Conservation (phyloP, 2,113 vertebrate genomes). For the Caranx ignobilis region DNA sequence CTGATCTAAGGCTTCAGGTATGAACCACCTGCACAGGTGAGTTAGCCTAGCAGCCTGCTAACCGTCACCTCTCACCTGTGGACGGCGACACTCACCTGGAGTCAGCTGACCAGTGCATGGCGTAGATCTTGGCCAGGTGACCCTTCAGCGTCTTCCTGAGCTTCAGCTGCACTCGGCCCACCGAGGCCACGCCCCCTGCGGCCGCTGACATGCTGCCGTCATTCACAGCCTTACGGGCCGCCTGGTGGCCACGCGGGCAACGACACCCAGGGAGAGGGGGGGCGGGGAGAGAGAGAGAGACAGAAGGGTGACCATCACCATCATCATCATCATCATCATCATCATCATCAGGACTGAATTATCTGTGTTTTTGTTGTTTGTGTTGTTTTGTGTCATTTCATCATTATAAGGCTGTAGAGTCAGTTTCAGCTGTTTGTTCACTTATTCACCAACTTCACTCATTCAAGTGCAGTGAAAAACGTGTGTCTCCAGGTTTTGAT, state of each 20-base stretch:
- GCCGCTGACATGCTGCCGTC: constrained; percentile 75
- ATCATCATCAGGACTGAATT: too few relatives aligned
- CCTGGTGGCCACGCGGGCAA: constrained; percentile 56
- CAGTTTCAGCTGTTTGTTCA: too few relatives aligned
- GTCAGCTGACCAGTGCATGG: constrained; percentile 86
- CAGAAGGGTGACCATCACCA: too few relatives aligned
- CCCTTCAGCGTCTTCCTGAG: constrained; percentile 85
- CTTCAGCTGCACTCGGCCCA: constrained; percentile 84
- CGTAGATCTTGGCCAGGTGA: constrained; percentile 88
- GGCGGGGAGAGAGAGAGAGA: not conserved
- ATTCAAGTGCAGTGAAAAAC: not conserved
- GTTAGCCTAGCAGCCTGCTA: too few relatives aligned
- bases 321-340: too few relatives aligned
- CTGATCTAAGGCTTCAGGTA: too few relatives aligned
- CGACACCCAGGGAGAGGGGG: not conserved
- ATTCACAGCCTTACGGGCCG: constrained; percentile 80
- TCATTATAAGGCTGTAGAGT: too few relatives aligned
- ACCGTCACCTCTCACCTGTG: too few relatives aligned
- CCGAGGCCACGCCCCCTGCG: constrained; percentile 60
- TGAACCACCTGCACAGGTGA: too few relatives aligned
- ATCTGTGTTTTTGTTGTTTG: too few relatives aligned
- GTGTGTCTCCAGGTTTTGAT: not conserved
- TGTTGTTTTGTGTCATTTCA: too few relatives aligned
- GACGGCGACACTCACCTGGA: constrained; percentile 73
- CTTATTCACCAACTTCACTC: too few relatives aligned